A percentile compares a stretch with the other conserved stretches of the same genome.
Evolutionary conservation across 2,113 vertebrate species (phyloP).

Genomic region (Willisornis vidua): DNA sequence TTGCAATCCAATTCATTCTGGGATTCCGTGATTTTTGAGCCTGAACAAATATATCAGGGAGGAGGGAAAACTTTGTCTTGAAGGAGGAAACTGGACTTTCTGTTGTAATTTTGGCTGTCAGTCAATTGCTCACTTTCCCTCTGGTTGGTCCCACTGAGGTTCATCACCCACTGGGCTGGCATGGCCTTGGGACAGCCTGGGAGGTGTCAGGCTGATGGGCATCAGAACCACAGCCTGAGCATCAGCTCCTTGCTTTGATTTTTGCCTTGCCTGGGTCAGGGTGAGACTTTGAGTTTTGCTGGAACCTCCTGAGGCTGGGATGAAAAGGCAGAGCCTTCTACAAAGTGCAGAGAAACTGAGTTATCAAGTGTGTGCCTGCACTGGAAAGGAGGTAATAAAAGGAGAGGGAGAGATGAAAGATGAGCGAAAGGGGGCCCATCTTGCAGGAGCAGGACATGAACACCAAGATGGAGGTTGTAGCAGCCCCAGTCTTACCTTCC

Average conservation of each 20-base stretch:
- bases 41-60: fast-evolving
- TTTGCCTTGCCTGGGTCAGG: not conserved
- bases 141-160: not conserved
- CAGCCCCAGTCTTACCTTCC: not conserved
- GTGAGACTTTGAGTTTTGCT: not conserved
- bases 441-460: not conserved
- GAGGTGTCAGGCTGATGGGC: not conserved
- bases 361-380: not conserved
- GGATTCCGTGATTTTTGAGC: not conserved
- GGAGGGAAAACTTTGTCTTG: not conserved
- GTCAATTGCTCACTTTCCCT: not conserved
- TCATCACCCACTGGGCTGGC: fast-evolving
- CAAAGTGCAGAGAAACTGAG: not conserved
- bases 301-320: fast-evolving
- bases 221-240: not conserved
- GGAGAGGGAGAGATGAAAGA: not conserved
- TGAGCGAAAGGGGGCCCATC: not conserved
- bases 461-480: not conserved
- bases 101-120: not conserved
- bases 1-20: not conserved
- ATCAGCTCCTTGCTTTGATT: not conserved
- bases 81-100: not conserved
- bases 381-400: not conserved
- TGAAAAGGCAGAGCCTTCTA: not conserved
- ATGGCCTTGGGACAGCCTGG: not conserved